A percentile compares a stretch with the other conserved stretches of the same genome.
These are phyloP conservation scores for Atethmia centrago DNA, from an alignment of 2,888 invertebrate genomes.

Conservation along the genomic window DNA sequence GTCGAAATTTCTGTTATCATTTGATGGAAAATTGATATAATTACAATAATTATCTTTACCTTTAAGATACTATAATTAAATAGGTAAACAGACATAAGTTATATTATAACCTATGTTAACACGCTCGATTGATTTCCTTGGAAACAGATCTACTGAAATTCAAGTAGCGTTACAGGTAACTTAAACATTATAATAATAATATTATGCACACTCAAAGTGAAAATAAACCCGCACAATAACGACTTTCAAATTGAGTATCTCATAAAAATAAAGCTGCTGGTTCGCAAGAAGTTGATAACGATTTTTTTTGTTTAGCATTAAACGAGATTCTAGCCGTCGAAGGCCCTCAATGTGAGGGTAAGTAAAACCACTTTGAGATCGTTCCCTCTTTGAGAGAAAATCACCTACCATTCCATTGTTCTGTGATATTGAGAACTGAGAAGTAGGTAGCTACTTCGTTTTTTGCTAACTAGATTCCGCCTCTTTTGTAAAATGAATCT, in stretches of 20 bases:
- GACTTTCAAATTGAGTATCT: slow-evolving; percentile 53
- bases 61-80: not conserved
- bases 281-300: slow-evolving; percentile 45
- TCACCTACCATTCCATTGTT: slow-evolving; percentile 36
- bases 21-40: not conserved
- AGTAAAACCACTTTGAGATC: slow-evolving; percentile 61
- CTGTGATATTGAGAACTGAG: slow-evolving; percentile 37
- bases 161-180: not conserved
- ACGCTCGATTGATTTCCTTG: slow-evolving; percentile 8
- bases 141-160: slow-evolving; percentile 16
- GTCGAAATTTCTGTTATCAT: slow-evolving; percentile 22
- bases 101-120: not conserved
- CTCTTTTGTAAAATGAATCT: slow-evolving; percentile 31
- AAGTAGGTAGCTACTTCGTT: slow-evolving; percentile 26
- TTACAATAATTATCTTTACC: too few species aligned
- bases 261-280: slow-evolving; percentile 38
- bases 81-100: too few species aligned
- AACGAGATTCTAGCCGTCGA: slow-evolving; percentile 52
- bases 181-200: not conserved
- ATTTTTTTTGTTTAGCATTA: slow-evolving; percentile 61
- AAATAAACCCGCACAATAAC: slow-evolving; percentile 34
- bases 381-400: slow-evolving; percentile 46
- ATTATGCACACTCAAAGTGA: slow-evolving; percentile 23
- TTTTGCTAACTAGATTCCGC: slow-evolving; percentile 26
- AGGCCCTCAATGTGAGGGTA: slow-evolving; percentile 34